Conservation (phyloP, 2,888 invertebrate genomes). For the Alitta virens region DNA sequence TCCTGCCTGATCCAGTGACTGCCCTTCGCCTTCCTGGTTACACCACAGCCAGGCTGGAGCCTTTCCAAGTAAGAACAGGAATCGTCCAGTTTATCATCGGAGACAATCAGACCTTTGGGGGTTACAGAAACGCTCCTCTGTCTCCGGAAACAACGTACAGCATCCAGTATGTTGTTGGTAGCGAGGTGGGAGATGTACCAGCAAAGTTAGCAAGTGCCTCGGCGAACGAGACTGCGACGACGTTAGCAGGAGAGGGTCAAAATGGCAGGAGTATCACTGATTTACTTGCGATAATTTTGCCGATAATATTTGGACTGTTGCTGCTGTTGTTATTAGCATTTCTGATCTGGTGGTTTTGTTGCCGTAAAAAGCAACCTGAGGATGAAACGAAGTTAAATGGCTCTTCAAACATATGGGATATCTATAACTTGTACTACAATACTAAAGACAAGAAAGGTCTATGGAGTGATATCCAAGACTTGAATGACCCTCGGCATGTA, state of each 20-base stretch:
- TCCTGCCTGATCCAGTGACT: constrained; percentile 54
- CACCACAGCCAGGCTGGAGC: constrained; percentile 67
- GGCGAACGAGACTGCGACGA: not conserved
- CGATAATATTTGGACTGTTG: constrained; percentile 16
- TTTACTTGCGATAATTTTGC: not conserved
- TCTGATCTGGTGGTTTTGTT: constrained; percentile 29
- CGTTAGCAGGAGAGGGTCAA: not conserved
- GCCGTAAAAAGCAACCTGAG: constrained; percentile 17
- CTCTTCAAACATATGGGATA: constrained; percentile 19
- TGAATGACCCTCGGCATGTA: constrained; percentile 22
- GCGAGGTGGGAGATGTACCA: constrained; percentile 58
- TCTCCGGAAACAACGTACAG: constrained; percentile 64
- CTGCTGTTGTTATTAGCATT: constrained; percentile 31
- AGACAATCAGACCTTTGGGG: constrained; percentile 71
- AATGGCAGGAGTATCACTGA: not conserved
- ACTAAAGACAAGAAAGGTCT: not conserved
- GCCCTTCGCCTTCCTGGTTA: constrained; percentile 63
- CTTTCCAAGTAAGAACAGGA: constrained; percentile 63
- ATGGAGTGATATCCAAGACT: constrained; percentile 28
- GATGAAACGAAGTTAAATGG: constrained; percentile 16
- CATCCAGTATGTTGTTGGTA: constrained; percentile 71
- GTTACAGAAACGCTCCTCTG: constrained; percentile 75
- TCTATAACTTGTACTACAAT: constrained; percentile 19
- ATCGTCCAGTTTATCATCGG: constrained; percentile 71
- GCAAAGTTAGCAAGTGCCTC: not conserved